Evolutionary conservation across 53 echinoderm and acorn worm species (phyloP).

Genomic region (Arbacia lixula): DNA sequence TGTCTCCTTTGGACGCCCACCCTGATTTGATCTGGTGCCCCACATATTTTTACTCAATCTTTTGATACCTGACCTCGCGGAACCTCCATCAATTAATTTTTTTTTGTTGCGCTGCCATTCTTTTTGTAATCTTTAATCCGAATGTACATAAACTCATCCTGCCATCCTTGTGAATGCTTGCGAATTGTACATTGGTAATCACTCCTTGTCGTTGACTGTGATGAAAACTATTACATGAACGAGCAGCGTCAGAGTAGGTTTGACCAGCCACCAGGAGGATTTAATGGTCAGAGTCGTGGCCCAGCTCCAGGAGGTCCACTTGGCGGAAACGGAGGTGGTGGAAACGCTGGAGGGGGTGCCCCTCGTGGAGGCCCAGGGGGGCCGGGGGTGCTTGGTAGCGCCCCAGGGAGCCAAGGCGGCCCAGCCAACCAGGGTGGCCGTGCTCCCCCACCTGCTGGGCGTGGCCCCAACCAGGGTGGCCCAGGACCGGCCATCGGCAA

Average conservation of each 20-base stretch:
- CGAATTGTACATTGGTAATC: no score
- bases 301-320: not conserved
- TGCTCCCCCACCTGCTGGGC: not conserved
- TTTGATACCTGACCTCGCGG: conserved; percentile 13
- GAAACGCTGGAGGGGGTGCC: not conserved
- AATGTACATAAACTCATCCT: no score
- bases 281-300: conserved; percentile 39
- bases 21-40: conserved; percentile 43
- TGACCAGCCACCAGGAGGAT: conserved; percentile 22
- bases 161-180: no score
- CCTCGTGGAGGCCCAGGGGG: conserved; percentile 12
- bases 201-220: not conserved
- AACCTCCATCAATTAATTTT: not conserved
- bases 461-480: not conserved
- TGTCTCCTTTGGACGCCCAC: conserved; percentile 9
- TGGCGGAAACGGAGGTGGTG: not conserved
- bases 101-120: not conserved
- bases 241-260: conserved; percentile 48
- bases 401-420: not conserved
- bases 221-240: not conserved
- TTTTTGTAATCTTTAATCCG: no score
- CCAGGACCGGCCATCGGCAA: not conserved
- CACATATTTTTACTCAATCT: conserved; percentile 24
- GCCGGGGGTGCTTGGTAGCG: conserved; percentile 20
- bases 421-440: not conserved